Evolutionary conservation across 1,140 invertebrate genomes (phyloP).

Genomic region (Acarapis woodi): DNA sequence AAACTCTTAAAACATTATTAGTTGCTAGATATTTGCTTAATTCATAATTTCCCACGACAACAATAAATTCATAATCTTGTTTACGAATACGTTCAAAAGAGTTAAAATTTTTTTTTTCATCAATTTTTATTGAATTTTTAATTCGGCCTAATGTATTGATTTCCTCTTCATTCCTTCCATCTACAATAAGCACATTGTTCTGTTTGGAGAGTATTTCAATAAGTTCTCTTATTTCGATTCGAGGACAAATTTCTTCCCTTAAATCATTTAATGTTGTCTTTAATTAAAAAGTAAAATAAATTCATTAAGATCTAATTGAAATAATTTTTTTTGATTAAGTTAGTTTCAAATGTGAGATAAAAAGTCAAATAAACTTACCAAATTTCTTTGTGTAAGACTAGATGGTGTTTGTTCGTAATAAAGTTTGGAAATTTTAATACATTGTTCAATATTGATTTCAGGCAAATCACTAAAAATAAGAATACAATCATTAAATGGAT

Average conservation of each 20-base stretch:
- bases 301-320: constrained; percentile 9
- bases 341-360: constrained; percentile 6
- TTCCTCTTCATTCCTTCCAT: not conserved
- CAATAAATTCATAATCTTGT: no score
- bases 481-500: constrained; percentile 91
- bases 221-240: not conserved
- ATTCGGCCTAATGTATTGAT: not conserved
- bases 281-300: no score
- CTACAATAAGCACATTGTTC: not conserved
- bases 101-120: not conserved
- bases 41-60: no score
- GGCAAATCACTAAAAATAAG: constrained; percentile 85
- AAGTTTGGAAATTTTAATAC: constrained; percentile 56
- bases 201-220: not conserved
- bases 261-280: not conserved
- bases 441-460: constrained; percentile 81
- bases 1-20: no score
- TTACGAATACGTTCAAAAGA: no score
- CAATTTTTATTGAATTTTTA: not conserved
- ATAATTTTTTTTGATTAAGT: constrained; percentile 9
- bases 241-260: not conserved
- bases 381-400: constrained; percentile 16
- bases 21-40: no score
- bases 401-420: constrained; percentile 59
- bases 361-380: constrained; percentile 4